Evolutionary conservation across 2,888 invertebrate genomes (phyloP).

Genomic region (Agrilus mali): DNA sequence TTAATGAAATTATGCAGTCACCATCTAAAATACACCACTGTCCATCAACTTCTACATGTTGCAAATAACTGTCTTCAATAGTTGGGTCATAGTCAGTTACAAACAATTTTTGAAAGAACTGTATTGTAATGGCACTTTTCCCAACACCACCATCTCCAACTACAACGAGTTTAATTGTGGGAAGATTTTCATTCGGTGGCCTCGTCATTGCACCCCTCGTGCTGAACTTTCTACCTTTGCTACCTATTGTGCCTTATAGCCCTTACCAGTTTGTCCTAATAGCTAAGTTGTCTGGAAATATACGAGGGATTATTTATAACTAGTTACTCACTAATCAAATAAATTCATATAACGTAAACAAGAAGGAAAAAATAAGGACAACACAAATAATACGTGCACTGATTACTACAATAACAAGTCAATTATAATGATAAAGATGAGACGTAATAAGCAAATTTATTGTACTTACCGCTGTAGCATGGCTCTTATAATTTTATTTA

Average conservation of each 20-base stretch:
- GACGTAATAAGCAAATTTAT: too few relatives aligned
- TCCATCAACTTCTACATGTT: slow-evolving; percentile 87
- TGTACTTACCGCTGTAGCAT: too few relatives aligned
- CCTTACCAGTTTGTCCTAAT: too few relatives aligned
- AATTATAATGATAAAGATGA: too few relatives aligned
- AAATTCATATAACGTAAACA: too few relatives aligned
- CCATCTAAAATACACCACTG: slow-evolving; percentile 86
- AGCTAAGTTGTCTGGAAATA: too few relatives aligned
- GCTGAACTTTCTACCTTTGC: slow-evolving; percentile 22
- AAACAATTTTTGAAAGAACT: slow-evolving; percentile 90
- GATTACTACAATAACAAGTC: too few relatives aligned
- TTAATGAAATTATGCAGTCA: slow-evolving; percentile 29
- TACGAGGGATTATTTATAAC: too few relatives aligned
- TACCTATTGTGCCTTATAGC: slow-evolving; percentile 22
- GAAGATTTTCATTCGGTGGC: slow-evolving; percentile 60
- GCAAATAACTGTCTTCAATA: slow-evolving; percentile 90
- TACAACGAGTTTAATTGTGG: slow-evolving; percentile 78
- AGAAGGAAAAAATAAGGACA: too few relatives aligned
- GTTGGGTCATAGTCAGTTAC: slow-evolving; percentile 94
- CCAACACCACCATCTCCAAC: slow-evolving; percentile 93
- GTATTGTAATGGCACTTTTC: slow-evolving; percentile 92
- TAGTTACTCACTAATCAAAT: too few relatives aligned
- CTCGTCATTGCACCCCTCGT: slow-evolving; percentile 43
- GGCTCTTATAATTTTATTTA: too few relatives aligned
- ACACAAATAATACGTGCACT: too few relatives aligned